phyloP scores from a whole-genome alignment of 2,888 invertebrate genomes.

The Caenorhabditis panamensis region DNA sequence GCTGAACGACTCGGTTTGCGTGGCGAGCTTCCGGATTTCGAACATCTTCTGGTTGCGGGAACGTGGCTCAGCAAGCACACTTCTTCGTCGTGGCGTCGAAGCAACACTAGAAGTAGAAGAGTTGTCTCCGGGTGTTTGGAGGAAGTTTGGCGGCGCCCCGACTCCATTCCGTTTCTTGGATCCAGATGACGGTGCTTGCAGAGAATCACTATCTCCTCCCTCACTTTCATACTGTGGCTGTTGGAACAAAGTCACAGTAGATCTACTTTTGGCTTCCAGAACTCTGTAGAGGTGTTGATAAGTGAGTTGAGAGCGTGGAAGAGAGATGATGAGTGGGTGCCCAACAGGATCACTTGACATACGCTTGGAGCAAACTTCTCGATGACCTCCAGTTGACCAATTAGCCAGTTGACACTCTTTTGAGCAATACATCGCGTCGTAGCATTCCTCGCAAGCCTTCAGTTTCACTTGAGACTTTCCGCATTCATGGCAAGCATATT shows the following conservation, averaged over 20 bases:
- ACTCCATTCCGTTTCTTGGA: slow-evolving; percentile 60
- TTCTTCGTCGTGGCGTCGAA: slow-evolving; percentile 49
- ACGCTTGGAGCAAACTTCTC: slow-evolving; percentile 68
- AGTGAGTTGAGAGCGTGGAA: slow-evolving; percentile 82
- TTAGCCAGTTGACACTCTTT: slow-evolving; percentile 82
- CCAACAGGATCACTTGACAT: slow-evolving; percentile 81
- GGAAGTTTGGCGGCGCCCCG: slow-evolving; percentile 61
- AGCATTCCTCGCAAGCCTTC: slow-evolving; percentile 82
- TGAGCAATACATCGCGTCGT: slow-evolving; percentile 83
- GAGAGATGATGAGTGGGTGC: slow-evolving; percentile 83
- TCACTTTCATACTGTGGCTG: slow-evolving; percentile 77
- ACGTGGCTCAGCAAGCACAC: slow-evolving; percentile 61
- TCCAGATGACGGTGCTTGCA: slow-evolving; percentile 21
- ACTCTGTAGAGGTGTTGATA: slow-evolving; percentile 82
- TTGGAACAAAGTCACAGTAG: slow-evolving; percentile 83
- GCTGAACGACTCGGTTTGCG: slow-evolving; percentile 51
- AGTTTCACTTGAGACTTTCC: slow-evolving; percentile 74
- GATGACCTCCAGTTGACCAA: slow-evolving; percentile 80
- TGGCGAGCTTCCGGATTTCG: slow-evolving; percentile 51
- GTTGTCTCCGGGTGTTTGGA: slow-evolving; percentile 43
- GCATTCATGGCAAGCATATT: slow-evolving; percentile 73
- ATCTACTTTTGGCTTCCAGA: slow-evolving; percentile 82
- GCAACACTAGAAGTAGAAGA: slow-evolving; percentile 12
- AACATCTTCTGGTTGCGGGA: slow-evolving; percentile 61
- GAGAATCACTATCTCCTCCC: slow-evolving; percentile 30